phyloP scores from a whole-genome alignment of 1,140 invertebrate genomes.

The Drosophila parvula region DNA sequence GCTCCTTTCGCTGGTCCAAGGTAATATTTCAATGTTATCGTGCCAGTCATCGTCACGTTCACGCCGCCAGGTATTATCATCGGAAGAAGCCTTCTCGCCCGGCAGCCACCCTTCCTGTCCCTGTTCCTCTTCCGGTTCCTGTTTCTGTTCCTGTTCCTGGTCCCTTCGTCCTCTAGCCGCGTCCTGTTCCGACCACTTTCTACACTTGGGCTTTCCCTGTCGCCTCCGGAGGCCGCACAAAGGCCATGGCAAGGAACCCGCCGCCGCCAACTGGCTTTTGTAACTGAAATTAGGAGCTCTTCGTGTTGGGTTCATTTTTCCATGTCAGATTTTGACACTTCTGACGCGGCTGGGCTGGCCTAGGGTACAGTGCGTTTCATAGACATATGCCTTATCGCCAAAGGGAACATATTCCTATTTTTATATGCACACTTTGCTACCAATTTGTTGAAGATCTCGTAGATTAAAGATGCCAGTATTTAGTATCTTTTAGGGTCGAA shows the following conservation, averaged over 20 bases:
- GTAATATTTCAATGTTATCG: conserved; percentile 71
- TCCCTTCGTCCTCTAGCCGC: background rate
- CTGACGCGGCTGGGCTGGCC: conserved; percentile 11
- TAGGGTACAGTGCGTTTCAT: conserved; percentile 34
- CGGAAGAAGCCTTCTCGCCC: conserved; percentile 28
- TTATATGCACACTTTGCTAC: background rate
- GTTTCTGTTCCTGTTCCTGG: too few species aligned
- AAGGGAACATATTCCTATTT: background rate
- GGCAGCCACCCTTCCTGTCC: background rate
- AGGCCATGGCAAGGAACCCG: conserved; percentile 10
- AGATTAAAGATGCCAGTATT: too few species aligned
- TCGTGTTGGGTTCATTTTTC: conserved; percentile 63
- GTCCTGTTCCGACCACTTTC: conserved; percentile 20
- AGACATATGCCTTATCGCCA: background rate
- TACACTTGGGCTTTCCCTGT: conserved; percentile 7
- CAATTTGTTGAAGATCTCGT: too few species aligned
- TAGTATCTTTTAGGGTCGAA: too few species aligned
- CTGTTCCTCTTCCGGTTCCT: background rate
- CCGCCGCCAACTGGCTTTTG: conserved; percentile 26
- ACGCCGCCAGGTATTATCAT: conserved; percentile 64
- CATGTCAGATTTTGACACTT: conserved; percentile 69
- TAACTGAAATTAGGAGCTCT: conserved; percentile 64
- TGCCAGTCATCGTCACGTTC: conserved; percentile 72
- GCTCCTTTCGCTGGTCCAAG: background rate
- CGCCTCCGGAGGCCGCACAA: conserved; percentile 22